Evolutionary conservation across 2,113 vertebrate species (phyloP).

Genomic region (Calyptommatus sinebrachiatus): DNA sequence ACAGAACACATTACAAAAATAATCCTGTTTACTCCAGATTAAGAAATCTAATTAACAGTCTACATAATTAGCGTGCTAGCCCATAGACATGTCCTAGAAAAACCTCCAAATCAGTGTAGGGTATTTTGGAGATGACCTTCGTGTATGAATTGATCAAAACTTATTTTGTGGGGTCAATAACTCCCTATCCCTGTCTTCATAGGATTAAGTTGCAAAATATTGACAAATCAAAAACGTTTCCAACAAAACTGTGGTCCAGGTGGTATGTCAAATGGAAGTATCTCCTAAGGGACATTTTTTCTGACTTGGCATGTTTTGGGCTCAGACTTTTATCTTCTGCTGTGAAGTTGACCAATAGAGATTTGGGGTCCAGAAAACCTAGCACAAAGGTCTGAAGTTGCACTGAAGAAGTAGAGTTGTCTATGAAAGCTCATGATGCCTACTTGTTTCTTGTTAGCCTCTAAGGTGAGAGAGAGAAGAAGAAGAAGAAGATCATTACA

Average conservation of each 20-base stretch:
- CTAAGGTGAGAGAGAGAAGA: too few species aligned
- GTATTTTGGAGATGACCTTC: neutral
- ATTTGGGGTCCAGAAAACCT: neutral
- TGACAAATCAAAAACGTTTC: too few species aligned
- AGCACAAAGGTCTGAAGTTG: too few species aligned
- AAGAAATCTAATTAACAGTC: neutral
- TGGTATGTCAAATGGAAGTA: neutral
- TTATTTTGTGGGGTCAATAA: neutral
- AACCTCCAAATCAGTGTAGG: neutral
- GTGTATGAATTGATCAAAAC: neutral
- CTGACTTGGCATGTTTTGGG: neutral
- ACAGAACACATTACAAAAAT: neutral
- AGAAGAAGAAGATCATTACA: too few species aligned
- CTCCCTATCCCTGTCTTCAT: neutral
- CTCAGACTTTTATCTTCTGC: neutral
- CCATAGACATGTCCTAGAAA: neutral
- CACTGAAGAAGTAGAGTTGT: too few species aligned
- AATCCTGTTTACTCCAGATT: neutral
- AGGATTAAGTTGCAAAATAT: neutral
- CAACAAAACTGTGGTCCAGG: too few species aligned
- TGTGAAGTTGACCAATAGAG: too few species aligned
- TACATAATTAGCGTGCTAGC: neutral
- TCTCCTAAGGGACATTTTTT: neutral
- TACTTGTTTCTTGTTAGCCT: too few species aligned
- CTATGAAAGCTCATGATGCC: too few species aligned